These are phyloP conservation scores for Euura lappo DNA, from an alignment of 1,140 invertebrate genomes.

Conservation along the genomic window DNA sequence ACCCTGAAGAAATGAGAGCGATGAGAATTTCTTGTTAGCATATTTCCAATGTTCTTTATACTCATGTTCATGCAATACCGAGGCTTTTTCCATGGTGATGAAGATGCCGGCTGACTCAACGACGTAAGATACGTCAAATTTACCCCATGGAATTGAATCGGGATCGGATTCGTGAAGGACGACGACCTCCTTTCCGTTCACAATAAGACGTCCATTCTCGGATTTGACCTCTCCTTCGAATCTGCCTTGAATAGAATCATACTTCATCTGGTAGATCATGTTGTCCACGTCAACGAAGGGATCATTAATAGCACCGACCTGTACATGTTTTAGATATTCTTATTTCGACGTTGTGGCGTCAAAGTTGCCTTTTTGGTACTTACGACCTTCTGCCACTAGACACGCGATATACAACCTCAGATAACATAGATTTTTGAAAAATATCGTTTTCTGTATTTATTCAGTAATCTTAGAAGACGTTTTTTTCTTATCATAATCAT, in stretches of 20 bases:
- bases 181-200: constrained; percentile 86
- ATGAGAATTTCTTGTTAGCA: not conserved
- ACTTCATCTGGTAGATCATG: constrained; percentile 98
- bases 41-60: not conserved
- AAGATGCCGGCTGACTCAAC: constrained; percentile 98
- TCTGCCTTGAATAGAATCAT: constrained; percentile 95
- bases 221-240: constrained; percentile 85
- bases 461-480: no score
- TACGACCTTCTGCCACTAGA: no score
- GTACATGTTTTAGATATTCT: not conserved
- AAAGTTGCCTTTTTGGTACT: no score
- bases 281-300: constrained; percentile 93
- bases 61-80: constrained; percentile 38
- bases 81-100: constrained; percentile 92
- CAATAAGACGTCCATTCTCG: constrained; percentile 78
- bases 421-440: no score
- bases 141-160: constrained; percentile 87
- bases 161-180: constrained; percentile 88
- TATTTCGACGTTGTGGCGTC: no score
- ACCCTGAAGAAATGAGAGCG: constrained; percentile 51
- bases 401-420: no score
- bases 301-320: constrained; percentile 94
- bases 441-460: no score
- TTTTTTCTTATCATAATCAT: no score
- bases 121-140: constrained; percentile 89